Conservation (phyloP, 2,113 vertebrate species). For the Xenopus borealis region DNA sequence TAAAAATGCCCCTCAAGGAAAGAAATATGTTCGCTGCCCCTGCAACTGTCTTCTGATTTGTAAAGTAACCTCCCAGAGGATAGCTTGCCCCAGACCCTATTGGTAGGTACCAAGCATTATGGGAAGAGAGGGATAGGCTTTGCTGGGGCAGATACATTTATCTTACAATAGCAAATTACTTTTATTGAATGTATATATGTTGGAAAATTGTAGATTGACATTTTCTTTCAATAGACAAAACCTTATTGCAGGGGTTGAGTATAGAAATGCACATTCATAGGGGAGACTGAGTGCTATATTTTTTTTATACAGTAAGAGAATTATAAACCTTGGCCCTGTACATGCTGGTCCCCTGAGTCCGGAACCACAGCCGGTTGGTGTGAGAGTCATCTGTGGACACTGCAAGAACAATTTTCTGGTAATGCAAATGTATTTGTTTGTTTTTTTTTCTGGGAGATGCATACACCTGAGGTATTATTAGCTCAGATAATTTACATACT, state of each 20-base stretch:
- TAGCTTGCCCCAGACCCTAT: constrained; percentile 83
- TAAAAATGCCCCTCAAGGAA: constrained; percentile 86
- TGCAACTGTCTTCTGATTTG: constrained; percentile 91
- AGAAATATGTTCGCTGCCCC: constrained; percentile 87
- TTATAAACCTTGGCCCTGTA: constrained; percentile 88
- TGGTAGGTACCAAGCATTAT: constrained; percentile 66
- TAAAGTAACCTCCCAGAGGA: constrained; percentile 87
- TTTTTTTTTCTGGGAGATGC: no score
- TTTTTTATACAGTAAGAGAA: constrained; percentile 74
- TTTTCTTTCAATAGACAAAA: not conserved
- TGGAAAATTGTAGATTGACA: no score
- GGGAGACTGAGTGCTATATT: not conserved
- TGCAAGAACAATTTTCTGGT: constrained; percentile 92
- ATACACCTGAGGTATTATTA: no score
- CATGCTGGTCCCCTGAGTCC: constrained; percentile 84
- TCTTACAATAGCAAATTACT: no score
- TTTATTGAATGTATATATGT: no score
- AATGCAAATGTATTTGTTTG: not conserved
- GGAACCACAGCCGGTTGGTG: constrained; percentile 83
- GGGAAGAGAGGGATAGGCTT: no score
- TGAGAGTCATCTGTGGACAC: constrained; percentile 86
- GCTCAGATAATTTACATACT: no score
- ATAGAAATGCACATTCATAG: no score
- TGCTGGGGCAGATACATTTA: no score
- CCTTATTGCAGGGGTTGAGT: no score